Evolutionary conservation across 2,888 invertebrate species (phyloP).

Genomic region (Saturnia japonica): DNA sequence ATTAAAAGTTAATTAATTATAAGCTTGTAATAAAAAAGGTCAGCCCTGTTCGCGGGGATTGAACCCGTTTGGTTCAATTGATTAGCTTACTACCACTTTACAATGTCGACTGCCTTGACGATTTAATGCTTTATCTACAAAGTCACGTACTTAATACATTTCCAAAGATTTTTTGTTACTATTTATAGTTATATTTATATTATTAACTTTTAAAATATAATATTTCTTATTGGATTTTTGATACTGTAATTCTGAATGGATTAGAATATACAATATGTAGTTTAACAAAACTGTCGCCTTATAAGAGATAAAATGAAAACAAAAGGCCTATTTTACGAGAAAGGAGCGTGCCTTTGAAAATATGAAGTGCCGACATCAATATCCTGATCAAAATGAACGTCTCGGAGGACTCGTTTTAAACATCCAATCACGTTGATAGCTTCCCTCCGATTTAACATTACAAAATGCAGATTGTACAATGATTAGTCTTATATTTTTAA

Average conservation of each 20-base stretch:
- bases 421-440: constrained; percentile 22
- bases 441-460: constrained; percentile 4
- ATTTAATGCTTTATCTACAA: too few relatives aligned
- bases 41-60: too few relatives aligned
- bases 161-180: too few relatives aligned
- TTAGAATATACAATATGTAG: not conserved
- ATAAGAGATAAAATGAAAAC: constrained; percentile 20
- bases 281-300: not conserved
- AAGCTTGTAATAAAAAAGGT: too few relatives aligned
- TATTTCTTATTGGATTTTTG: too few relatives aligned
- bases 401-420: constrained; percentile 17
- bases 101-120: too few relatives aligned
- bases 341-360: constrained; percentile 22
- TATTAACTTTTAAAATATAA: not conserved
- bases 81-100: too few relatives aligned
- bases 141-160: too few relatives aligned
- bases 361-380: constrained; percentile 15
- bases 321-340: constrained; percentile 16
- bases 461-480: not conserved
- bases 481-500: not conserved
- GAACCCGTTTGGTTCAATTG: too few relatives aligned
- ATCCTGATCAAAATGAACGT: constrained; percentile 16
- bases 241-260: not conserved
- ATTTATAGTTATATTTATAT: not conserved
- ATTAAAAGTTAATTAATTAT: too few relatives aligned